Evolutionary conservation across 2,888 invertebrate genomes (phyloP).

Genomic region (Odontocolon sp.): DNA sequence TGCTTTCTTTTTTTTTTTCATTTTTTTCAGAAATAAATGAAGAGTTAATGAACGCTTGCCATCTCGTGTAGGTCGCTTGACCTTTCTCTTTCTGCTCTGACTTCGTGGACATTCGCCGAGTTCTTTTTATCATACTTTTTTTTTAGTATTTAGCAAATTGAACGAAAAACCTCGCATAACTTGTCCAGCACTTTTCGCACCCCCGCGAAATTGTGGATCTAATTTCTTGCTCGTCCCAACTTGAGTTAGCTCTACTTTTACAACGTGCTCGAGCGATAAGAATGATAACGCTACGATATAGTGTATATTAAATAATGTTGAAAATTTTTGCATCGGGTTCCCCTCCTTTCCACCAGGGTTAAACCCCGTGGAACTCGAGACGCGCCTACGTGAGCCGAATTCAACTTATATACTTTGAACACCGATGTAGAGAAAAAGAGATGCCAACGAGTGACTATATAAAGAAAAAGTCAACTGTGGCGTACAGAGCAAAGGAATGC

Average conservation of each 20-base stretch:
- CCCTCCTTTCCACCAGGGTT: slow-evolving; percentile 16
- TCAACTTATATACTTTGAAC: slow-evolving; percentile 16
- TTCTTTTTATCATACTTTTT: background rate
- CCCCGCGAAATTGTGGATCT: slow-evolving; percentile 20
- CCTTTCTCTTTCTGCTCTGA: background rate
- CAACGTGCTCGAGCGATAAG: slow-evolving; percentile 28
- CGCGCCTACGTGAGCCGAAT: slow-evolving; percentile 53
- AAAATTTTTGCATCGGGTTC: slow-evolving; percentile 47
- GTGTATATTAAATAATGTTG: slow-evolving; percentile 50
- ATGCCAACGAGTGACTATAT: slow-evolving; percentile 1
- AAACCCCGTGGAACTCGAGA: too few species aligned
- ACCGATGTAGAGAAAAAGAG: slow-evolving; percentile 2
- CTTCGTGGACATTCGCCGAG: background rate
- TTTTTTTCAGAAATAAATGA: background rate
- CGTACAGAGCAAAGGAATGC: slow-evolving; percentile 25
- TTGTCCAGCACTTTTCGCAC: slow-evolving; percentile 15
- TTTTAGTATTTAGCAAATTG: background rate
- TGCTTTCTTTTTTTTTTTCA: background rate
- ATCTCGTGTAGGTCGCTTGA: background rate
- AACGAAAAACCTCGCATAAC: background rate
- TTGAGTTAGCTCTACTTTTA: slow-evolving; percentile 24
- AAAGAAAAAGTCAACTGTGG: background rate
- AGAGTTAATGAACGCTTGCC: background rate
- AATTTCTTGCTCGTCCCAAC: slow-evolving; percentile 32
- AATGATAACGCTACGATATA: slow-evolving; percentile 32